Evolutionary conservation across 2,113 vertebrate genomes (phyloP), one percentile per base, ranked within the genome.

Genomic region (Oncorhynchus kisutch): DNA sequence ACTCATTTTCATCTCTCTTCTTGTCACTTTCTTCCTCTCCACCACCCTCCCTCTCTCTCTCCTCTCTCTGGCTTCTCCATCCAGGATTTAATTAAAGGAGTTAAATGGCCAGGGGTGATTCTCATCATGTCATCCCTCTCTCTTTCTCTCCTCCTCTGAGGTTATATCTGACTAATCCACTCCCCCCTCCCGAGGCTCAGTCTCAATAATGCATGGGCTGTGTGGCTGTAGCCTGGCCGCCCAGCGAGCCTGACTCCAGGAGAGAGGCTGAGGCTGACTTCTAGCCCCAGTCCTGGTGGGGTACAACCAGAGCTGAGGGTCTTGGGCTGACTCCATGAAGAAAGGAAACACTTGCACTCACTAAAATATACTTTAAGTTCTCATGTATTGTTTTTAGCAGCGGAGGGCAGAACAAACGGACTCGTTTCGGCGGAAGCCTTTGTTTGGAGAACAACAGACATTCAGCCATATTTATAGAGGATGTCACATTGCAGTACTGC

Each of bases 21-120:
- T 57, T 57, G 18, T 57, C 54, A 57, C 54, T 57, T 20, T 57
- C 2, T 57, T 11, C 71, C 20, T 60, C 22, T 60, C 51, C 9
- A 1, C 34, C 59, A 16, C 57, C 34, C 59, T 77, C 78, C 25
- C 20, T 64, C 39, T 54, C 48, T 54, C 22, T 54, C 67, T 27
- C 65, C 82, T 73, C 73, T 75, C 18, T 75, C 65, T 89, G 93
- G 91, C 85, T 78, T 92, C 93, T 93, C 86, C 83, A 86, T 93
- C 93, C 93, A 92, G 92, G 92, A 94, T 96, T 96, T 94, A 95
- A 96, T 96, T 93, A 96, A 92, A 95, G 95, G 92, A 89, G 92
- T 93, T 91, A 93, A 92, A 92, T 93, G 91, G 88, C 91, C 86
- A 88, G 88, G 80, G 92, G 88, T 87, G 86, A 83, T 91, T 85